phyloP scores from a whole-genome alignment of 2,797 vertebrate genomes.

The Masticophis lateralis region DNA sequence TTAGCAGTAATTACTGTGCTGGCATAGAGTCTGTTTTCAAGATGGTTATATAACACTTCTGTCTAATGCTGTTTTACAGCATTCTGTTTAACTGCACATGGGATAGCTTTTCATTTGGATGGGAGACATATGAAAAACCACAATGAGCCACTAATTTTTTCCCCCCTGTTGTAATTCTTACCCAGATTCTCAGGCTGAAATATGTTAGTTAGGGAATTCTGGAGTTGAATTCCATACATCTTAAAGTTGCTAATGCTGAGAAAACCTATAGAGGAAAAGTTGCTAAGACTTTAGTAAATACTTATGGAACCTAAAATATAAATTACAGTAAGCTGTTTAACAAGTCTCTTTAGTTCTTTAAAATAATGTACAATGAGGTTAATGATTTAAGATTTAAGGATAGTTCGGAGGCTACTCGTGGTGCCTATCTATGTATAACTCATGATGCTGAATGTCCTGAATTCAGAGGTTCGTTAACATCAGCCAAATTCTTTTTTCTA shows the following conservation, averaged over 20 bases:
- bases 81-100: constrained; percentile 6
- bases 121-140: not conserved
- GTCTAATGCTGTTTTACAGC: constrained; percentile 31
- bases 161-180: too few species aligned
- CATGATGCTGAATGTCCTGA: not conserved
- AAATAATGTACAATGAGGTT: not conserved
- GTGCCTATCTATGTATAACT: not conserved
- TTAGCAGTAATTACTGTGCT: constrained; percentile 48
- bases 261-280: not conserved
- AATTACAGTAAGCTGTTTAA: constrained; percentile 1
- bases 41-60: constrained; percentile 1
- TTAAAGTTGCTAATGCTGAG: not conserved
- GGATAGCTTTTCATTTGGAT: not conserved
- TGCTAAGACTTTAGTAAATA: not conserved
- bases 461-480: not conserved
- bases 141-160: not conserved
- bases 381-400: not conserved
- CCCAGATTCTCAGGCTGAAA: not conserved
- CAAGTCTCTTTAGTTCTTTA: not conserved
- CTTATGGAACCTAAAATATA: not conserved
- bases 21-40: constrained; percentile 32
- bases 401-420: not conserved
- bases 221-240: not conserved
- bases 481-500: not conserved
- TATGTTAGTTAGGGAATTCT: not conserved